Percentiles rank a stretch among this genome's conserved stretches.
phyloP scores from a whole-genome alignment of 2,113 vertebrate genomes.

The Pan paniscus region DNA sequence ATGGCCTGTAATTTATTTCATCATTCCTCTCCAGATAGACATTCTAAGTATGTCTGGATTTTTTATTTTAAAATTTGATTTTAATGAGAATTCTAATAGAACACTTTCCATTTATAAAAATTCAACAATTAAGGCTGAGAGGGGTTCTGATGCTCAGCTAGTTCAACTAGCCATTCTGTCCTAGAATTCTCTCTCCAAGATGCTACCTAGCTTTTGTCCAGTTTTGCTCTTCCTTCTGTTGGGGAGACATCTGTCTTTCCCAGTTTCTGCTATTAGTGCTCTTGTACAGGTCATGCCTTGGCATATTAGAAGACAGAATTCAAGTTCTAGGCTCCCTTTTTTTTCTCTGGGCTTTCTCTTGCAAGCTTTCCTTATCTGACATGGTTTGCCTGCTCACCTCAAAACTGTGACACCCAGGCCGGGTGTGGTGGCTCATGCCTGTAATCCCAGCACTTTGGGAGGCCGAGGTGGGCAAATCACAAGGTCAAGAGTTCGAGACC shows the following conservation, averaged over 20 bases:
- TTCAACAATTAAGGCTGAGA: neutral
- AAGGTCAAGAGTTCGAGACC: too few species aligned
- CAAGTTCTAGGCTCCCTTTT: neutral
- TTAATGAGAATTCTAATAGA: neutral
- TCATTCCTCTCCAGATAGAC: neutral
- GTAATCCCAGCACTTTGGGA: too few species aligned
- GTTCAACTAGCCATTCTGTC: neutral
- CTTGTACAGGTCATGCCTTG: too few species aligned
- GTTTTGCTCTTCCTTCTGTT: neutral
- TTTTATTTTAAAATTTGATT: neutral
- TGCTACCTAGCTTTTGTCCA: neutral
- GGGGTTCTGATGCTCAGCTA: neutral
- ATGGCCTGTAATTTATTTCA: neutral
- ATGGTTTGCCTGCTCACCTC: neutral
- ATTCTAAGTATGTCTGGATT: neutral
- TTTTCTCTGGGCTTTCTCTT: neutral
- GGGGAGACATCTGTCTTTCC: neutral
- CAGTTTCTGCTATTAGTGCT: neutral
- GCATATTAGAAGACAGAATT: neutral
- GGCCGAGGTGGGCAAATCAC: too few species aligned
- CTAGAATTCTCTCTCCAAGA: neutral
- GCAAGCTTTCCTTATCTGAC: neutral
- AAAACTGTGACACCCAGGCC: neutral
- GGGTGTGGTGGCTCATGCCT: too few species aligned
- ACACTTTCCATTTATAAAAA: conserved; percentile 15